A percentile compares a stretch with the other conserved stretches of the same genome.
phyloP scores from a whole-genome alignment of 2,797 vertebrate species.

The Dendrocincla tyrannina region DNA sequence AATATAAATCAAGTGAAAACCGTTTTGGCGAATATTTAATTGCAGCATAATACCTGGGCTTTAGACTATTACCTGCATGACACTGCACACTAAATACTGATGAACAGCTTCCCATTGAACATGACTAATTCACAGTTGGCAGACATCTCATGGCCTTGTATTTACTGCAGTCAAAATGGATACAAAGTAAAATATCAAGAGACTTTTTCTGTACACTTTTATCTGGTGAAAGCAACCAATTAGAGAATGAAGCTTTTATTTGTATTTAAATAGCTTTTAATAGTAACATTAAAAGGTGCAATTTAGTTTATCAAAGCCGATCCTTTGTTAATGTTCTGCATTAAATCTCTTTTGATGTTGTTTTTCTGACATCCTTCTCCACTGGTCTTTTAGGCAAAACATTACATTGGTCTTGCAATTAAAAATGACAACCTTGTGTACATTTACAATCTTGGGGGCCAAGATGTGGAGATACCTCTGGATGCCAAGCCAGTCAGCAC shows the following conservation, averaged over 20 bases:
- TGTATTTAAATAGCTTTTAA: neutral
- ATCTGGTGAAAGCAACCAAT: neutral
- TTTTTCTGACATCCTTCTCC: neutral
- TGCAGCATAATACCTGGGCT: neutral
- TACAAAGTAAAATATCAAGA: neutral
- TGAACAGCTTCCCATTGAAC: neutral
- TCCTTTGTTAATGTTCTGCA: neutral
- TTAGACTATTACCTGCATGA: neutral
- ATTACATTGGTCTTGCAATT: conserved; percentile 94
- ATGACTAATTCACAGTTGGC: neutral
- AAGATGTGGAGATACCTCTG: conserved; percentile 91
- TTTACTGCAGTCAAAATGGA: neutral
- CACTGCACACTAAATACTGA: neutral
- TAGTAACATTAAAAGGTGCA: neutral
- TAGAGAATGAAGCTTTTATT: neutral
- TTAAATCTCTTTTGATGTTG: neutral
- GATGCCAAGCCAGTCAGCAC: conserved; percentile 94
- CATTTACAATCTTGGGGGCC: conserved; percentile 89
- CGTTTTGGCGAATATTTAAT: neutral
- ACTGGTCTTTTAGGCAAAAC: conserved; percentile 82
- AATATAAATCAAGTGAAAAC: neutral
- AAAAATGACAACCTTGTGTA: conserved; percentile 96
- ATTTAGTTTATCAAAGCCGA: neutral
- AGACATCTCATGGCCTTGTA: neutral
- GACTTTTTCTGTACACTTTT: neutral